Percentiles rank a stretch among this genome's conserved stretches.
These are phyloP conservation scores for Chamaea fasciata DNA, from an alignment of 2,113 vertebrate genomes.

Conservation along the genomic window DNA sequence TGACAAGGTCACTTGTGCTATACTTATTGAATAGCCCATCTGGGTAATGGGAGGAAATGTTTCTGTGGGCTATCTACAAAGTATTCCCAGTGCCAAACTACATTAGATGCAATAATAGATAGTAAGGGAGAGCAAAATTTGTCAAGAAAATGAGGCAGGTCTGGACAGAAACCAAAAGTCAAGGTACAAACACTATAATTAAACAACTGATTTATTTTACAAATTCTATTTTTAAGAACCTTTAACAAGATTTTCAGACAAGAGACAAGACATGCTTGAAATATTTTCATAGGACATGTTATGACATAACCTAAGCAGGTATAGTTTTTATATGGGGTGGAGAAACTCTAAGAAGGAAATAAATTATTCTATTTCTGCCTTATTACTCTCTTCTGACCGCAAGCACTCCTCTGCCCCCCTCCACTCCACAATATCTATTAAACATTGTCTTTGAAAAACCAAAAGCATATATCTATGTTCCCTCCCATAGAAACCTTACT, in stretches of 20 bases:
- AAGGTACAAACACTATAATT: not conserved
- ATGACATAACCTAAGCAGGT: not conserved
- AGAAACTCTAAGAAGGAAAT: not conserved
- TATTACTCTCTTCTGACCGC: not conserved
- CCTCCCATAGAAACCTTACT: not conserved
- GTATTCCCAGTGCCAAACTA: not conserved
- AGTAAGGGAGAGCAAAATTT: not conserved
- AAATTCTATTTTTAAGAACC: not conserved
- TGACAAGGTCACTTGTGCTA: not conserved
- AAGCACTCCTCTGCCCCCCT: rapidly evolving
- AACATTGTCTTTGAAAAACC: not conserved
- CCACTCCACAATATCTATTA: not conserved
- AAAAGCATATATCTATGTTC: not conserved
- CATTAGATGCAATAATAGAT: not conserved
- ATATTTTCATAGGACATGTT: not conserved
- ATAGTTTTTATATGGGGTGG: not conserved
- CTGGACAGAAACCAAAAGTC: not conserved
- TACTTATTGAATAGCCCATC: not conserved
- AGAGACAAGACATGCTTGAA: not conserved
- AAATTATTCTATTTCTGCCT: not conserved
- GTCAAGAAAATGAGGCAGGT: not conserved
- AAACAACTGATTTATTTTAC: not conserved
- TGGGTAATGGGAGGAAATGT: not conserved
- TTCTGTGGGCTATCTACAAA: not conserved
- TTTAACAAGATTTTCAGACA: not conserved